Percentiles rank a stretch among this genome's conserved stretches.
Conservation (phyloP, 2,797 vertebrate species). For the Philypnodon macrostomus region DNA sequence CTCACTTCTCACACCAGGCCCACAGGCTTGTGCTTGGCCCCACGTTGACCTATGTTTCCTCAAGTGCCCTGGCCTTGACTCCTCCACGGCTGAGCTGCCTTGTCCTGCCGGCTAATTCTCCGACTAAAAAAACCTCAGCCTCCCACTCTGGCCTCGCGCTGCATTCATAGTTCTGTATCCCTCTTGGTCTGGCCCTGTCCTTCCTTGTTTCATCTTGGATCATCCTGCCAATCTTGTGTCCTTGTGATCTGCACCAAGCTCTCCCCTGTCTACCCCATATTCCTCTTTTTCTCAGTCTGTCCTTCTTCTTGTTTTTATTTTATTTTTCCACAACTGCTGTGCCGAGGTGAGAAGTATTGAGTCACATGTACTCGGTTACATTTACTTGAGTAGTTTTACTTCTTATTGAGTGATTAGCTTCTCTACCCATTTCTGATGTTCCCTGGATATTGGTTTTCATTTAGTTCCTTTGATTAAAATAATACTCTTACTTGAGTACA, state of each 20-base stretch:
- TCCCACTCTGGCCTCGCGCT: constrained; percentile 49
- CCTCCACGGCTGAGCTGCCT: constrained; percentile 42
- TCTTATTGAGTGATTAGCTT: too few species aligned
- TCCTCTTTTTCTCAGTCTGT: constrained; percentile 25
- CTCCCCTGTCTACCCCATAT: constrained; percentile 18
- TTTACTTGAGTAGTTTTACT: too few species aligned
- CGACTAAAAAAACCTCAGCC: constrained; percentile 43
- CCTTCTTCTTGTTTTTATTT: too few species aligned
- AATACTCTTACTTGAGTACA: too few species aligned
- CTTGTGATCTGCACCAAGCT: constrained; percentile 58
- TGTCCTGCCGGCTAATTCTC: constrained; percentile 49
- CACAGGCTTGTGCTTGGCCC: constrained; percentile 53
- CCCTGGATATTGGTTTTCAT: too few species aligned
- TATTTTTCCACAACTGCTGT: constrained; percentile 39
- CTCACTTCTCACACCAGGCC: constrained; percentile 55
- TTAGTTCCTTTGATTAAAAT: too few species aligned
- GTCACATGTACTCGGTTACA: too few species aligned
- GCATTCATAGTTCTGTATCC: constrained; percentile 60
- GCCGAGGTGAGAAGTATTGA: too few species aligned
- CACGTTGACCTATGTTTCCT: constrained; percentile 57
- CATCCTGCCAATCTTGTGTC: constrained; percentile 70
- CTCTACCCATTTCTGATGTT: too few species aligned
- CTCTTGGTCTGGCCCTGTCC: constrained; percentile 49
- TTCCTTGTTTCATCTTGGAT: constrained; percentile 64
- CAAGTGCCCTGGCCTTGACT: constrained; percentile 54